phyloP scores from a whole-genome alignment of 2,113 vertebrate genomes.

The Puma concolor region DNA sequence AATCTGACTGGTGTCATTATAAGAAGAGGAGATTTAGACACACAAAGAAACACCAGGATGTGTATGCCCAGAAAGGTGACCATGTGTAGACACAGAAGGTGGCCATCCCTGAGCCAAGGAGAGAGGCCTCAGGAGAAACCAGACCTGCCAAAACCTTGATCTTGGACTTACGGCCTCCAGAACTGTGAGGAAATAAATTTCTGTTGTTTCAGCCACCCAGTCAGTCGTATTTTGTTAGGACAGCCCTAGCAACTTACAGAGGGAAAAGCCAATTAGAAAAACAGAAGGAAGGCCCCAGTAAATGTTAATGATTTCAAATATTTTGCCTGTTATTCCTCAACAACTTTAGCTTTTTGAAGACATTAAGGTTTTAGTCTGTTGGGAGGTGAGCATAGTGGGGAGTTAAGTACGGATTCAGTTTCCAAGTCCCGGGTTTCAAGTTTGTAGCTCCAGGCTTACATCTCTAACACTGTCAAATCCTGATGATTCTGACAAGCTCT shows the following conservation, averaged over 20 bases:
- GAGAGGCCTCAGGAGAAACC: background rate
- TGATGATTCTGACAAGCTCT: background rate
- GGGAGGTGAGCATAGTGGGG: background rate
- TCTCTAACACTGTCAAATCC: background rate
- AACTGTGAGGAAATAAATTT: conserved; percentile 48
- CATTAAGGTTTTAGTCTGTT: background rate
- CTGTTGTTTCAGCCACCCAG: conserved; percentile 37
- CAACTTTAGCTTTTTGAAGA: conserved; percentile 19
- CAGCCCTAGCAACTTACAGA: background rate
- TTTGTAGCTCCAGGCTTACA: conserved; percentile 10
- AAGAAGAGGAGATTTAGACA: background rate
- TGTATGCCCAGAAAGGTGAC: background rate
- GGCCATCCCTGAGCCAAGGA: background rate
- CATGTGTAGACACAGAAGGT: background rate
- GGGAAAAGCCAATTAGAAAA: conserved; percentile 35
- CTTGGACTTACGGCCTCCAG: conserved; percentile 33
- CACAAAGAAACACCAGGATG: background rate
- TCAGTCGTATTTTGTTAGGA: conserved; percentile 6
- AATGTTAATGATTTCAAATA: background rate
- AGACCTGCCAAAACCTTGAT: conserved; percentile 35
- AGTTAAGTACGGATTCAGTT: background rate
- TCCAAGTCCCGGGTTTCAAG: conserved; percentile 1
- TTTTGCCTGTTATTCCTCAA: conserved; percentile 26
- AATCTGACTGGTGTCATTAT: background rate
- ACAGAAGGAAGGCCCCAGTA: background rate